Evolutionary conservation across 2,888 invertebrate species (phyloP).

Genomic region (Matsumyia berberina): DNA sequence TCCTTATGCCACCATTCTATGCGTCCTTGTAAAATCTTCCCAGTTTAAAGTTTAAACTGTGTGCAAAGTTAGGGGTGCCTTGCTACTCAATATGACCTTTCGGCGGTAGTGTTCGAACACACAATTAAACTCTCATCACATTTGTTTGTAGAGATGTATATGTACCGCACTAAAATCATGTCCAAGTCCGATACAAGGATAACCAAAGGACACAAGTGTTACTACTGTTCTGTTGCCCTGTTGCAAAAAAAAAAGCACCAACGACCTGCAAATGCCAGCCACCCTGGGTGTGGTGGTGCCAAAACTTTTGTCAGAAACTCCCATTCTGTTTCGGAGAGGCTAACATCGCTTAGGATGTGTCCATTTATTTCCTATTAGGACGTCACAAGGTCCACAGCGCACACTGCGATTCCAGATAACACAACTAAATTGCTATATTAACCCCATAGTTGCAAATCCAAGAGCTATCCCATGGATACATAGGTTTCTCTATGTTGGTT

Average conservation of each 20-base stretch:
- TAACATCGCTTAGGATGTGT: slow-evolving; percentile 55
- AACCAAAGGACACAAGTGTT: slow-evolving; percentile 33
- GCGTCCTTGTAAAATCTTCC: slow-evolving; percentile 20
- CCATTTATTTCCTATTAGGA: slow-evolving; percentile 71
- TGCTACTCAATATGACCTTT: slow-evolving; percentile 41
- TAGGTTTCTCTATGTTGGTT: background rate
- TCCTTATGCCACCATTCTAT: too few relatives aligned
- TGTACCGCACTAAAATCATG: slow-evolving; percentile 42
- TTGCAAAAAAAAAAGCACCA: background rate
- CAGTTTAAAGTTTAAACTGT: slow-evolving; percentile 15
- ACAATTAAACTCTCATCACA: slow-evolving; percentile 62
- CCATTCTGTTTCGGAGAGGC: slow-evolving; percentile 32
- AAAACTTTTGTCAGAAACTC: slow-evolving; percentile 33
- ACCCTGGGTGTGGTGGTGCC: slow-evolving; percentile 12
- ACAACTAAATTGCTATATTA: slow-evolving; percentile 47
- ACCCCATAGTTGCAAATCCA: slow-evolving; percentile 30
- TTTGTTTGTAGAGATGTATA: slow-evolving; percentile 34
- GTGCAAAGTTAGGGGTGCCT: slow-evolving; percentile 36
- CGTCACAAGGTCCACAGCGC: slow-evolving; percentile 8
- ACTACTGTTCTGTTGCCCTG: slow-evolving; percentile 1
- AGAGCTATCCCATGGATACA: slow-evolving; percentile 5
- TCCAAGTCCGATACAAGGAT: slow-evolving; percentile 33
- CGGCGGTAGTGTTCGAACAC: slow-evolving; percentile 39
- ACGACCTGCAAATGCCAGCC: slow-evolving; percentile 20
- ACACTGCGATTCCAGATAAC: slow-evolving; percentile 42